Percentiles rank a stretch among this genome's conserved stretches.
Conservation (phyloP, 2,888 invertebrate species). For the Theretra japonica region DNA sequence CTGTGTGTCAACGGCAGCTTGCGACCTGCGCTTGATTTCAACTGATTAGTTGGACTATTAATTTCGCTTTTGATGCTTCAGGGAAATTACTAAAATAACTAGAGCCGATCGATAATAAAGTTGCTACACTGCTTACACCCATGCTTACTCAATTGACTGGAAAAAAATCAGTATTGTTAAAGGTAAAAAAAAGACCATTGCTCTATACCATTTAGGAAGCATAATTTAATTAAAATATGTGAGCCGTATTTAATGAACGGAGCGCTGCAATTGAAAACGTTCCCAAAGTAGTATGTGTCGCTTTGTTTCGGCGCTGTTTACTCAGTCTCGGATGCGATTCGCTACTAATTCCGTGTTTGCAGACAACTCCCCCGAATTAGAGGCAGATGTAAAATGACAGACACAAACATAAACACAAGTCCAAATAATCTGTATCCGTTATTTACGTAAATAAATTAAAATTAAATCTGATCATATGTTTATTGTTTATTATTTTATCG, state of each 20-base stretch:
- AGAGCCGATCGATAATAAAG: neutral
- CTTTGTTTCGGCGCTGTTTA: neutral
- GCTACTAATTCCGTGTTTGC: neutral
- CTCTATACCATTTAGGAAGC: too few relatives aligned
- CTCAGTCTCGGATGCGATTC: neutral
- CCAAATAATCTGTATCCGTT: too few relatives aligned
- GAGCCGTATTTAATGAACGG: too few relatives aligned
- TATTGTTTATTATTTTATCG: too few relatives aligned
- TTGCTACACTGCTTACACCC: too few relatives aligned
- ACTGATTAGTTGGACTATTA: conserved; percentile 21
- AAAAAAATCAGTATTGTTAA: too few relatives aligned
- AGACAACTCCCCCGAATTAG: neutral
- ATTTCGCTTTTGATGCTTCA: neutral
- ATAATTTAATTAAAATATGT: too few relatives aligned
- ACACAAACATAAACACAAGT: neutral
- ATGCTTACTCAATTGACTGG: too few relatives aligned
- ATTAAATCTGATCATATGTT: too few relatives aligned
- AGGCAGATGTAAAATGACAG: neutral
- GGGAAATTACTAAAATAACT: neutral
- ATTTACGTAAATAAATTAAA: too few relatives aligned
- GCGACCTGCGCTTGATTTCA: conserved; percentile 64
- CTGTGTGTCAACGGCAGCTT: conserved; percentile 71
- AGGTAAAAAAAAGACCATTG: too few relatives aligned
- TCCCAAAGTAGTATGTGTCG: neutral
- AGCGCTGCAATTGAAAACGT: neutral